phyloP scores from a whole-genome alignment of 2,113 vertebrate genomes.

The Prinia subflava region DNA sequence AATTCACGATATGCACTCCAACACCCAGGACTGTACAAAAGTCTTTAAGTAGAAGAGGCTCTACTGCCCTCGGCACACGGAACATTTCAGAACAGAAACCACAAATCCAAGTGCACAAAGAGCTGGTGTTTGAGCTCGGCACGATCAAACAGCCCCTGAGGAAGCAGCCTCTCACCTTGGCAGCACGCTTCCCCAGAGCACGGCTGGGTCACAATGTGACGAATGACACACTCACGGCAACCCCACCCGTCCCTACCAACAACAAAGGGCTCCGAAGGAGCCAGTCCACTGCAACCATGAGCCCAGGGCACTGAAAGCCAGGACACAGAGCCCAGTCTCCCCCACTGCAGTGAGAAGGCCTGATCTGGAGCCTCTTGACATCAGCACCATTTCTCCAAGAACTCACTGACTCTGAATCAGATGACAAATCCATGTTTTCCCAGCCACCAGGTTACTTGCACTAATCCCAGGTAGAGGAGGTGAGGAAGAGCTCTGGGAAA shows the following conservation, averaged over 20 bases:
- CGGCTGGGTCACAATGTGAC: background rate
- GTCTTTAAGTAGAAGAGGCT: background rate
- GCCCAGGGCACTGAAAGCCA: accelerated
- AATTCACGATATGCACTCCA: background rate
- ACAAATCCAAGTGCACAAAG: background rate
- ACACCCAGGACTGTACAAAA: background rate
- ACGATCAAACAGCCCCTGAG: background rate
- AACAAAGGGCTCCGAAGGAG: background rate
- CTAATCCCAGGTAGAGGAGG: background rate
- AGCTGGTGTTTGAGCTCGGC: background rate
- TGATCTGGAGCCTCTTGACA: background rate
- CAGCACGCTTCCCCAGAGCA: background rate
- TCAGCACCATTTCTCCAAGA: background rate
- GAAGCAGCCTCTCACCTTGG: background rate
- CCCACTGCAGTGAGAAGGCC: accelerated
- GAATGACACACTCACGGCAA: accelerated
- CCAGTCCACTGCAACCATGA: accelerated
- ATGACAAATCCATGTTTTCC: background rate
- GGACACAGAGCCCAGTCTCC: accelerated
- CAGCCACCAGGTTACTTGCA: accelerated
- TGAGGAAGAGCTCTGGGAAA: background rate
- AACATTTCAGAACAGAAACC: background rate
- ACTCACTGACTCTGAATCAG: background rate
- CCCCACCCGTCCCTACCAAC: background rate
- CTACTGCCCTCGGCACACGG: background rate